Base-by-base conservation (phyloP, 2,888 invertebrate species). In the Hirtodrosophila histrioides region DNA sequence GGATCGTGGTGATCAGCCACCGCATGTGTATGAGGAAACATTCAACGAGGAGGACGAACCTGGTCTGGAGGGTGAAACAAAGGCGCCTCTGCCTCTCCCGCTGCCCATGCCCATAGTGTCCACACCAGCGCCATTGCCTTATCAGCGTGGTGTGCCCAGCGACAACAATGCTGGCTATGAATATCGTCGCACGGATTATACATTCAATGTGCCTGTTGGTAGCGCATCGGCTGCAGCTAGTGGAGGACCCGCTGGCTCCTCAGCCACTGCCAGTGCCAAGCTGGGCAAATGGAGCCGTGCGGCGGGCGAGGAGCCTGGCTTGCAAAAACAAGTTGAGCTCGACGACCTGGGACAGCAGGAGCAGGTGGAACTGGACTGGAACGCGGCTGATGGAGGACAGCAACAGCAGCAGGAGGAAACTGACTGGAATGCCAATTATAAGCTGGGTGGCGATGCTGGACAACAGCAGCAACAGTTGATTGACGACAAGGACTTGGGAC, bases 1-100 rank as follows among this genome's bases (percentile, higher is more conserved):
- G 55, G 90, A 91, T 72, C 90, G 92, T 10, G 92, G 92, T 0
- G 92, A 92, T 75, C 92, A 92, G 49, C 92, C 92, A 1, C 92
- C 92, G 0, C 87, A 91, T 64, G 66, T 77, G 0, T 90, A 87
- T 40, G 89, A 90, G 10, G 91, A 92, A 36, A 78, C 82, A 3
- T 72, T 84, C n/a, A 89, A 89, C 4, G 83, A 82, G 0, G 85
- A 86, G 0, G 85, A 89, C 11, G 92, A 92, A 44, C 90, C 91
- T 0, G 89, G 89, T 0, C 66, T 91, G 6, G 89, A 85, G 35
- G 88, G 81, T 10, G 80, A 81, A 24, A 68, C 88, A 1, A 75
- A 48, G 31, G 1, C 46, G 4, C 69, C 68, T 4, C 57, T 57
- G 0, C 73, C 17, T 17, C 17, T 78, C 5, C 65, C 75, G 2